These are phyloP conservation scores for Papilio machaon DNA, from an alignment of 1,140 invertebrate genomes.

Conservation along the genomic window DNA sequence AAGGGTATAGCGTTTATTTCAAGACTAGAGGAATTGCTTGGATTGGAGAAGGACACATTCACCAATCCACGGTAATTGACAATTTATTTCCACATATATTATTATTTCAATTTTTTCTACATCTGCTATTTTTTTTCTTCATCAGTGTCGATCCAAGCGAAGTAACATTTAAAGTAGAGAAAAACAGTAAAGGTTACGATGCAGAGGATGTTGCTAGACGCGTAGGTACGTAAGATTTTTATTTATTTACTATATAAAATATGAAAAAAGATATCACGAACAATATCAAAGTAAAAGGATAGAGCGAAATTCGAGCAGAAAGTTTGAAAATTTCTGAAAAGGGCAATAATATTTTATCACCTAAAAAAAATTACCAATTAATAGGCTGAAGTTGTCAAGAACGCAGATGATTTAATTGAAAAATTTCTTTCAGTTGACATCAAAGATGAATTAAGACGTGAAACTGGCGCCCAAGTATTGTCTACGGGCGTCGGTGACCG, in stretches of 20 bases:
- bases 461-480: constrained; percentile 85
- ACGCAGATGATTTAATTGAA: neutral
- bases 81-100: constrained; percentile 15
- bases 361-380: neutral
- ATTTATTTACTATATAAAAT: neutral
- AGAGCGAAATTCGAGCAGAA: too few species aligned
- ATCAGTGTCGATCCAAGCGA: constrained; percentile 88
- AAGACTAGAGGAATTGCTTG: constrained; percentile 84
- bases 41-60: constrained; percentile 81
- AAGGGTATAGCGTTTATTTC: constrained; percentile 83
- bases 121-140: constrained; percentile 42
- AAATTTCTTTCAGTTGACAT: constrained; percentile 81
- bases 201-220: constrained; percentile 87
- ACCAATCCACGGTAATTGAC: constrained; percentile 71
- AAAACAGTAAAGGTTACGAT: constrained; percentile 86
- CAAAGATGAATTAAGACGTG: constrained; percentile 83
- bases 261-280: neutral
- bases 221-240: constrained; percentile 83
- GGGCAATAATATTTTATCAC: neutral
- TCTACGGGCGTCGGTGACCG: constrained; percentile 90
- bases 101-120: constrained; percentile 10
- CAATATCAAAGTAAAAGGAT: too few species aligned
- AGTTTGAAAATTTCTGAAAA: too few species aligned
- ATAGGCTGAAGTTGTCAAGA: neutral
- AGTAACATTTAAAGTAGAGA: constrained; percentile 92